Base-by-base conservation (phyloP, 2,113 vertebrate genomes). In the Lasiurus cinereus region DNA sequence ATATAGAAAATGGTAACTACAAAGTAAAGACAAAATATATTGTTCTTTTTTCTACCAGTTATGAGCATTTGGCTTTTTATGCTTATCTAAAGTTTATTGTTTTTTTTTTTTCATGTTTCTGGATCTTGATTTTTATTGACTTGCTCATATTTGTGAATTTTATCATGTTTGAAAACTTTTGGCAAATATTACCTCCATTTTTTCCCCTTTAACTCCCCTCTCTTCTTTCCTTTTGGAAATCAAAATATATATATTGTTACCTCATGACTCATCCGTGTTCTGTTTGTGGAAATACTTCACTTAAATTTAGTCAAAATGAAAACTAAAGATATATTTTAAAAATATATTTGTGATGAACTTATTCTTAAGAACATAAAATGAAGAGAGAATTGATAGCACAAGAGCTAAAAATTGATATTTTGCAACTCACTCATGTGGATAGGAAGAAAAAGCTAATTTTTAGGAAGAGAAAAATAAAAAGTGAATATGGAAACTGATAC, bases 251-350 rank as follows among this genome's bases (percentile, higher is more conserved):
- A 74, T 24, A 83, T 50, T 15, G 74, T 66, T 62, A 50, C 29
- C 46, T 39, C 24, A 83, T 66, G 21, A 66, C 18, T 66, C 13
- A 43, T 10, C 52, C 10, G 24, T 91, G 18, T 39, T 72, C 77
- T 48, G 13, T 62, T 78, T 74, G 8, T 67, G 43, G 16, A 94
- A 90, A 83, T 4, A 64, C 43, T 83, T 69, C 13, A 89, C 14
- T 83, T 89, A 78, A 86, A 33, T 83, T 6, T 2, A 91, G 13
- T 83, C 80, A 91, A 94, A 88, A 89, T 88, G 31, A 31, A 66
- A 80, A 29, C 52, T 73, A 92, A 95, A 62, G 12, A 50, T 74
- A 87, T 66, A 70, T 36, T 83, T 78, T 69, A 36, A 64, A 67
- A 78, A 83, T 79, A 31, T 33, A 12, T 54, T 67, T 93, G 3